Evolutionary conservation across 2,888 invertebrate species (phyloP), one percentile per base, ranked within the genome.

Genomic region (Geotrupes spiniger): DNA sequence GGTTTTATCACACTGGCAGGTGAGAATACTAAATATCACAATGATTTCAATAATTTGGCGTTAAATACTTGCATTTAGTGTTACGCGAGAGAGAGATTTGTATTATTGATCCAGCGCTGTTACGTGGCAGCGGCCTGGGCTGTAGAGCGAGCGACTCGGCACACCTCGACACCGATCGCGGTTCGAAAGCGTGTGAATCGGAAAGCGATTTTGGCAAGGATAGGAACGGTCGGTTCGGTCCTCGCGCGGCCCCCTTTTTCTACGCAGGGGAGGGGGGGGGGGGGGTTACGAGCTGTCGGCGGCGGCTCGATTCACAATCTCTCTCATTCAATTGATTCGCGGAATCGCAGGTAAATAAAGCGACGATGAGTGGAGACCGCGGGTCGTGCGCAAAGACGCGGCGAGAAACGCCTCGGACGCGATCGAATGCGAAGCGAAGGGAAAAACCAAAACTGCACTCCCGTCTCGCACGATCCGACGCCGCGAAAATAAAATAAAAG

Each of bases 11-110:
- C 57, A 57, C 57, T 50, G 53, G 48, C 52, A 54, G 55, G 57
- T 64, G 68, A 70, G 68, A 73, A 71, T 71, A 71, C 70, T 71
- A 68, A 70, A 70, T 72, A 73, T 73, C 73, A 73, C 73, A 73
- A 71, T 72, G 62, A 64, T 70, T 70, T 65, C 68, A 66, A 64
- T 62, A 66, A 70, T 71, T 73, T 72, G 72, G 71, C 72, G 71
- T 72, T 73, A 70, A 70, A 71, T 71, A 70, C 69, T 71, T 70
- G 67, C 63, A 69, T 65, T 61, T 64, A 50, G 36, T 41, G 54
- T 42, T 55, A 57, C 52, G 51, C 50, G 54, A 25, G 36, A 28
- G n/a, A n/a, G 17, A 64, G 64, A 68, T 67, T 68, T 68, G 65
- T 71, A 70, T 71, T 69, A 71, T 71, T 69, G 70, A 71, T 71